Base-by-base conservation (phyloP, 2,113 vertebrate species). In the Neodontobutis hainanensis region DNA sequence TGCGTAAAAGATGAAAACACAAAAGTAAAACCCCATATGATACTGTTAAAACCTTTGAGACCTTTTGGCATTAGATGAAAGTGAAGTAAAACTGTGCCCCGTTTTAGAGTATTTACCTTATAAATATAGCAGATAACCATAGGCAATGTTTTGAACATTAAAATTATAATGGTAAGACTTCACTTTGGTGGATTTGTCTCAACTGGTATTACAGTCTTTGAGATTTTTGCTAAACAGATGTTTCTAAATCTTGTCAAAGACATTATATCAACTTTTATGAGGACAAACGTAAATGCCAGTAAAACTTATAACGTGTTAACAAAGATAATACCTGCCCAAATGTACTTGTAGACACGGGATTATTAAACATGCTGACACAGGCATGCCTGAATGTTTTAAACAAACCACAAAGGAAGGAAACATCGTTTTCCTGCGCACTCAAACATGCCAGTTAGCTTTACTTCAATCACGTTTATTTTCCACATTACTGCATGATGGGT, bases 231-330 rank as follows among this genome's bases (percentile, higher is more conserved):
- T 19, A 8, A 58, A 43, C 40, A 43, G 40, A 58, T 40, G 56
- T 40, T 42, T 58, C 40, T 43, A 43, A 58, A 58, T 58, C 40
- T 32, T 49, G 12, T 40, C 10, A n/a, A 4, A 15, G 52, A 36
- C 34, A 15, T 55, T 55, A 55, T 55, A 34, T 15, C 35, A 38
- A 34, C 48, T 55, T 55, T 55, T 55, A 55, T 36, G 32, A 55
- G 52, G 32, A 55, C 52, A 55, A 12, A 55, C 36, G 35, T 7
- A 36, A 55, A 36, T 14, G 34, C 7, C 35, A 12, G 32, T 55
- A 55, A 55, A 55, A 32, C 32, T 55, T 34, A 55, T 55, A 36
- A 55, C 32, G 52, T 55, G 52, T 55, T 38, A 55, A 55, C 52
- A 55, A 36, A 36, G 52, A 55, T 55, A n/a, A 55, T 32, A 55